A percentile compares a stretch with the other conserved stretches of the same genome.
Conservation (phyloP, 2,113 vertebrate genomes). For the Perca fluviatilis region DNA sequence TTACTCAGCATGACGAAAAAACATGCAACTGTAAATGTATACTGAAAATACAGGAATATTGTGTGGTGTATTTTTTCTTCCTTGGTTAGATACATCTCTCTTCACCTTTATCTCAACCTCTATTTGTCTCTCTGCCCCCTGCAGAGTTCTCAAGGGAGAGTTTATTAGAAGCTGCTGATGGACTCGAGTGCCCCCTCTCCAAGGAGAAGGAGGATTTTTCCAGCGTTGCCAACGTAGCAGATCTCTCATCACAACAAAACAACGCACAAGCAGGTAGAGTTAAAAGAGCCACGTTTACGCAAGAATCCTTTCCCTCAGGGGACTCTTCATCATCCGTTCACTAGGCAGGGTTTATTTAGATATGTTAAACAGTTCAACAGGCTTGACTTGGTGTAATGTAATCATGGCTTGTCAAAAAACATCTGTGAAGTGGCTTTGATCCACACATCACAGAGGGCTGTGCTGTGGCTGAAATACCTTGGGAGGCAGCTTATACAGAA, state of each 20-base stretch:
- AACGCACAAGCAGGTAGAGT: slow-evolving; percentile 72
- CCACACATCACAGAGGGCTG: slow-evolving; percentile 38
- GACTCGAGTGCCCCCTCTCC: slow-evolving; percentile 64
- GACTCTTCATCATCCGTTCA: slow-evolving; percentile 11
- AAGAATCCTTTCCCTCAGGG: not conserved
- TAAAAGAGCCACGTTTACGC: not conserved
- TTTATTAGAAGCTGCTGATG: slow-evolving; percentile 77
- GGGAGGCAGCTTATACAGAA: not conserved
- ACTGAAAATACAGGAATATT: not conserved
- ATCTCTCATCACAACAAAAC: slow-evolving; percentile 64
- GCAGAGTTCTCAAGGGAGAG: slow-evolving; percentile 84
- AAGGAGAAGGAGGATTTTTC: slow-evolving; percentile 66
- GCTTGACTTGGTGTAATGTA: slow-evolving; percentile 43
- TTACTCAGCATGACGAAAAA: slow-evolving; percentile 38
- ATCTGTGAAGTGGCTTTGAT: slow-evolving; percentile 58
- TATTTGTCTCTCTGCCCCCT: slow-evolving; percentile 33
- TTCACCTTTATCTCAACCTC: slow-evolving; percentile 12
- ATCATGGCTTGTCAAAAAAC: slow-evolving; percentile 57
- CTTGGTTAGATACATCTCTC: not conserved
- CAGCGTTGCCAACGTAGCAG: slow-evolving; percentile 53
- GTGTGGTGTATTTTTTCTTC: not conserved
- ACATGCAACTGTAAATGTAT: slow-evolving; percentile 44
- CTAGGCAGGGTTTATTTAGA: slow-evolving; percentile 42
- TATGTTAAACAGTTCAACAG: slow-evolving; percentile 40
- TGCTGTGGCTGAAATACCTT: slow-evolving; percentile 15